Base-by-base conservation (phyloP, 2,113 vertebrate genomes). In the Trochalopteron elliotii region DNA sequence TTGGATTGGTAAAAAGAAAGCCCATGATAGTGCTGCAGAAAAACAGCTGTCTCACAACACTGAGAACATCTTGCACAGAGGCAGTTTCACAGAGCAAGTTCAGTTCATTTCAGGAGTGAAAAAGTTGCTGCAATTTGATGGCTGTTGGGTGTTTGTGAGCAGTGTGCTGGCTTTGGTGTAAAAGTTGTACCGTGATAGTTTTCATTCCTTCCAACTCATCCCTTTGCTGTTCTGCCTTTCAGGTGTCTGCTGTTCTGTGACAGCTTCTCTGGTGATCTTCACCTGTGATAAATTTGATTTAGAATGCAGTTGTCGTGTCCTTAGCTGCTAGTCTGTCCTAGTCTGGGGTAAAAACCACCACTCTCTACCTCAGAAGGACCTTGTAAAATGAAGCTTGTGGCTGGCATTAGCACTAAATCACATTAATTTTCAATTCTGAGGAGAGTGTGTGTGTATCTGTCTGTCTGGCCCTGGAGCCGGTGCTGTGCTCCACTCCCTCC, bases 21-120 rank as follows among this genome's bases (percentile, higher is more conserved):
- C 31, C 15, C 1, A 1, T 50, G 25, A 2, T 15, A 17, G 2
- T 71, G 31, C 70, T 79, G 69, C 74, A 45, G 55, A 59, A 53
- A 67, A 57, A 18, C 61, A 56, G 9, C 28, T n/a, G 20, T 68
- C 69, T 82, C 6, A 45, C 60, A 27, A 33, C 4, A 22, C 3
- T 35, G 69, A 89, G 22, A 64, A 37, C 6, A 16, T 49, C 47
- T 83, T 71, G 56, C 27, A 19, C 39, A 75, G 40, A 49, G 56
- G 10, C 61, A 50, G 61, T 82, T 96, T 89, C 70, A 87, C 42
- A 65, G 42, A 24, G 42, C 83, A 70, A 64, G 33, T 28, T 45
- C 49, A 77, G 53, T 52, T 95, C 31, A 76, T 93, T 90, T 91
- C 93, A 80, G 67, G 45, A 95, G 55, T 93, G 55, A 61, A 84